Conservation (phyloP, 37 sponge, comb jelly and placozoan species). For the Aplysina aerophoba region DNA sequence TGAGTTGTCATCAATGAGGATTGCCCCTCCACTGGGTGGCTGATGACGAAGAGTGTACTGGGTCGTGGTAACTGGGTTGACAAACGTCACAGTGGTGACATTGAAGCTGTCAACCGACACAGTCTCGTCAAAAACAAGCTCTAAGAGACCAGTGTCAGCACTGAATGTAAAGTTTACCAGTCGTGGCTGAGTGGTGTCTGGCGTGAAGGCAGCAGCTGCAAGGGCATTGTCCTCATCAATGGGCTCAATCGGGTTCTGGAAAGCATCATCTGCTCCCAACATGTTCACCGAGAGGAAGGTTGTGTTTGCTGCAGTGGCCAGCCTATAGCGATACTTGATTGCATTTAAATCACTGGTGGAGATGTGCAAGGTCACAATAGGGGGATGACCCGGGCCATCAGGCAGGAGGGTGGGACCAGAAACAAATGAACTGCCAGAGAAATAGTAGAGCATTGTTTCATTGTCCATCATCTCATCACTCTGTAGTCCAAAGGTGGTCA, state of each 20-base stretch:
- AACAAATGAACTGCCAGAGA: conserved; percentile 23
- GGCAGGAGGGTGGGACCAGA: conserved; percentile 82
- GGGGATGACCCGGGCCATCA: conserved; percentile 83
- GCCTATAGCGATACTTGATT: conserved; percentile 54
- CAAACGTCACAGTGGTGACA: conserved; percentile 59
- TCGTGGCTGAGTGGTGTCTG: conserved; percentile 64
- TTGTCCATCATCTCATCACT: conserved; percentile 36
- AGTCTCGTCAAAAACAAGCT: conserved; percentile 87
- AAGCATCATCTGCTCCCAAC: conserved; percentile 58
- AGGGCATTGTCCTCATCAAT: conserved; percentile 32
- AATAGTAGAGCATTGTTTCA: conserved; percentile 42
- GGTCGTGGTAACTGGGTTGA: conserved; percentile 39
- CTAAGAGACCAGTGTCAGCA: conserved; percentile 69
- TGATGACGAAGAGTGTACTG: conserved; percentile 65
- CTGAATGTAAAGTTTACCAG: conserved; percentile 65
- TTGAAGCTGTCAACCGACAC: conserved; percentile 59
- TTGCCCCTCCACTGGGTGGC: conserved; percentile 52
- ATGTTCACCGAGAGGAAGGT: conserved; percentile 65
- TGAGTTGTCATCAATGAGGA: conserved; percentile 47
- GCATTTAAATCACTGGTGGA: conserved; percentile 72
- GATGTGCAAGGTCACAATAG: conserved; percentile 67
- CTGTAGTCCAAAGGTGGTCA: conserved; percentile 46
- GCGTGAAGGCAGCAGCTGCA: conserved; percentile 45
- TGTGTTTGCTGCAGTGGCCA: conserved; percentile 54
- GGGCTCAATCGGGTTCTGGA: conserved; percentile 40